Base-by-base conservation (phyloP, 2,113 vertebrate species). In the Cryptomyrus ogoouensis region DNA sequence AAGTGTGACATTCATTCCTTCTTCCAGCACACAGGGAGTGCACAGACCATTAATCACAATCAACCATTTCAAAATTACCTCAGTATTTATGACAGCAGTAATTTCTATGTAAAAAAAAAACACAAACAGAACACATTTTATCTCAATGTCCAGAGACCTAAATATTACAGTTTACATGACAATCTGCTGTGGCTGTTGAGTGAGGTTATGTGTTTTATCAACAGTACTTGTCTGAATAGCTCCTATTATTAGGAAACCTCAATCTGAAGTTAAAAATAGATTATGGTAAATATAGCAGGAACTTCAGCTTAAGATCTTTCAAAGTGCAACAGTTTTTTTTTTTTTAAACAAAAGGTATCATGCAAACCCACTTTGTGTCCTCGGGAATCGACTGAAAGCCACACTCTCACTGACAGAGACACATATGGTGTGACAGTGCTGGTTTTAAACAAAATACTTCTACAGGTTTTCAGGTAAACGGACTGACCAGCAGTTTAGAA, bases 401-500 rank as follows among this genome's bases (percentile, higher is more conserved):
- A 90, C 87, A 39, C 88, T 50, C 74, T 85, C 27, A 27, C 49
- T 89, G 17, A 83, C 86, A 58, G 62, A 84, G 39, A 87, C 62
- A 86, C 35, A 84, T n/a, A 84, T n/a, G 86, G 15, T 49, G 90
- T 90, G 7, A 62, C 47, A 52, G 17, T n/a, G 70, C 49, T n/a
- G 83, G 47, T 90, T 88, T 49, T 74, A 77, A 83, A 50, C 66
- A 90, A 77, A 88, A 80, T 21, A 44, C 74, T 27, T 24, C 19
- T 77, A 88, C 49, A 62, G 70, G 27, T 24, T 46, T 39, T 46
- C 83, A 89, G 88, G 88, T 87, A 66, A 15, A 74, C 27, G 39
- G 77, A 91, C 88, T 89, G 90, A 53, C 90, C 90, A 91, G 90
- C 90, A 89, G 88, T 53, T 89, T 46, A 56, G n/a, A 49, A 86